Base-by-base conservation (phyloP, 2,113 vertebrate species). In the Labeo catla region DNA sequence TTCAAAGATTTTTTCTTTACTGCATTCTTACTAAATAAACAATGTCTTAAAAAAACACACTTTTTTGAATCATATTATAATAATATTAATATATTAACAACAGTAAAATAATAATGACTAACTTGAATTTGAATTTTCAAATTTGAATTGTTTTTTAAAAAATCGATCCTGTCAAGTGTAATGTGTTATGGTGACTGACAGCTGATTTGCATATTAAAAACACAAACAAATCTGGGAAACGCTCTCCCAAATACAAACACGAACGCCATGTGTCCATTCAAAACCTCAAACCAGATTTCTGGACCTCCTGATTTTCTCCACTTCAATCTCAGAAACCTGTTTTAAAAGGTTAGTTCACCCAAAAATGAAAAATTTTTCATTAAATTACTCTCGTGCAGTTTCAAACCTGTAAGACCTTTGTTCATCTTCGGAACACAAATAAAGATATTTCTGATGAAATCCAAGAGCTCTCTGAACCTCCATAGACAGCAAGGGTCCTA, bases 211-310 rank as follows among this genome's bases (percentile, higher is more conserved):
- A 73, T 45, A 73, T 43, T 19, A 73, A 81, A 43, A 54, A 52
- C 50, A 47, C 47, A 85, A 82, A 65, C 85, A 81, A 77, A 12
- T 36, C 34, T 50, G 68, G 45, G 36, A 19, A 59, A 61, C 66
- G 84, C 8, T 68, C 28, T 68, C 13, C 65, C 86, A 72, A 6
- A 47, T 57, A 45, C 34, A 78, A 88, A 80, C 28, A 68, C 39
- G 9, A 63, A 13, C 57, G 50, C 81, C 52, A 54, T 65, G 79
- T 86, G 85, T 76, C 88, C 81, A 85, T 87, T 88, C 50, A 84
- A 47, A 72, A 57, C 66, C 47, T 57, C 50, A 54, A 83, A 59
- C 39, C 52, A 65, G 79, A 83, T 84, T 91, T 84, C 59, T 23
- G 57, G 73, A 47, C 16, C 72, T 59, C 57, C 39, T 61, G 76